These are phyloP conservation scores for Ladona fulva DNA, from an alignment of 1,140 invertebrate species.

Conservation along the genomic window DNA sequence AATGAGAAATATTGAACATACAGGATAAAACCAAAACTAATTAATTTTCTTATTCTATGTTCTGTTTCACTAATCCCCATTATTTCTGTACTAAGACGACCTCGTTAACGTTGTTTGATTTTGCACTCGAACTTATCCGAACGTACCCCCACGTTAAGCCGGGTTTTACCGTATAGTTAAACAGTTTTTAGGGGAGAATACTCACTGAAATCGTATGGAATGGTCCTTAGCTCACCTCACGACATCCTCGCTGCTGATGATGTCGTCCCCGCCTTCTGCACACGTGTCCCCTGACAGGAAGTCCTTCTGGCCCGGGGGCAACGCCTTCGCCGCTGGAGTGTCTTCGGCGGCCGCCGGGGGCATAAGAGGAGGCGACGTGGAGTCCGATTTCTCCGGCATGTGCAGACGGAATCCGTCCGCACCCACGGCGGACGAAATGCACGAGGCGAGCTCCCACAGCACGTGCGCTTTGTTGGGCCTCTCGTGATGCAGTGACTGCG, in stretches of 20 bases:
- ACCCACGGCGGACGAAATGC: slow-evolving; percentile 48
- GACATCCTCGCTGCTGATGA: neutral
- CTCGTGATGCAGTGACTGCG: slow-evolving; percentile 42
- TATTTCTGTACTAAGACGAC: too few species aligned
- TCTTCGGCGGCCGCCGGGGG: neutral
- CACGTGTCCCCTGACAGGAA: neutral
- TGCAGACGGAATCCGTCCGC: slow-evolving; percentile 48
- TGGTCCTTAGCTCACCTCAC: neutral
- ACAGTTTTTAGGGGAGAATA: too few species aligned
- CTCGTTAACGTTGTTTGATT: too few species aligned
- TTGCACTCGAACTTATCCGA: too few species aligned
- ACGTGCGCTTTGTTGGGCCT: slow-evolving; percentile 44
- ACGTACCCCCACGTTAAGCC: too few species aligned
- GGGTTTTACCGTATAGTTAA: too few species aligned
- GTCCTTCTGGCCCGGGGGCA: neutral
- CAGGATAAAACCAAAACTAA: too few species aligned
- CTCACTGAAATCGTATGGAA: too few species aligned
- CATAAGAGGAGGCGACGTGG: neutral
- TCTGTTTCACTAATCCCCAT: too few species aligned
- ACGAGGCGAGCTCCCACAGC: slow-evolving; percentile 49
- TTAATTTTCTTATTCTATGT: too few species aligned
- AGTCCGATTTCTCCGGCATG: slow-evolving; percentile 31
- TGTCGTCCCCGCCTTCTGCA: neutral
- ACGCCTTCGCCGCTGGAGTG: neutral
- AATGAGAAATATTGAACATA: too few species aligned